Base-by-base conservation (phyloP, 2,888 invertebrate species). In the Leistus spinibarbis region DNA sequence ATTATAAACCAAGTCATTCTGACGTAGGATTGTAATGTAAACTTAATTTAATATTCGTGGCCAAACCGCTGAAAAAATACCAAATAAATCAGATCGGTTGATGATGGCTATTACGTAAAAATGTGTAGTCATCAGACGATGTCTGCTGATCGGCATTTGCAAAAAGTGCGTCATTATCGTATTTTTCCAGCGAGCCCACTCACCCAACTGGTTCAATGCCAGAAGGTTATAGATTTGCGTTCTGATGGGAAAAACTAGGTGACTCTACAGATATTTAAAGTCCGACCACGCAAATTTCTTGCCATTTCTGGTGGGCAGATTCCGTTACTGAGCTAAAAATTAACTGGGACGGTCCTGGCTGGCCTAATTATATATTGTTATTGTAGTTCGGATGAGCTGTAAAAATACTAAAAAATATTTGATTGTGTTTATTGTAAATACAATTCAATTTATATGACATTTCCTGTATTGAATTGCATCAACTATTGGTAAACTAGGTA, bases 311-410 rank as follows among this genome's bases (percentile, higher is more conserved):
- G 72, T 72, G 72, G 72, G 72, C 57, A 66, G 19, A 57, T 54
- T 56, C 72, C 72, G 72, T 72, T 72, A 72, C 16, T 66, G 72
- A 17, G 72, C 71, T 72, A 65, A 66, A 66, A 72, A 72, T 10
- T 72, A 72, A 63, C 66, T 72, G 56, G 72, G 65, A 72, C 72
- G 2, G 17, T 60, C 60, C 60, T 60, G 60, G 13, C 17, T 56
- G 40, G 40, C 40, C 40, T 40, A 40, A 40, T 40, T 40, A 13
- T 40, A 5, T 13, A 40, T 5, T 40, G 40, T 40, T 40, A 10
- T 10, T 5, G 2, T 0, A 40, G 13, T 10, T 40, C 5, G 0
- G 10, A 40, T 24, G n/a, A n/a, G n/a, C n/a, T n/a, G n/a, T n/a
- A n/a, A n/a, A n/a, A n/a, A n/a, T n/a, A n/a, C n/a, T n/a, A n/a